Evolutionary conservation across 2,888 invertebrate genomes (phyloP).

Genomic region (Drosophila aldrichi): DNA sequence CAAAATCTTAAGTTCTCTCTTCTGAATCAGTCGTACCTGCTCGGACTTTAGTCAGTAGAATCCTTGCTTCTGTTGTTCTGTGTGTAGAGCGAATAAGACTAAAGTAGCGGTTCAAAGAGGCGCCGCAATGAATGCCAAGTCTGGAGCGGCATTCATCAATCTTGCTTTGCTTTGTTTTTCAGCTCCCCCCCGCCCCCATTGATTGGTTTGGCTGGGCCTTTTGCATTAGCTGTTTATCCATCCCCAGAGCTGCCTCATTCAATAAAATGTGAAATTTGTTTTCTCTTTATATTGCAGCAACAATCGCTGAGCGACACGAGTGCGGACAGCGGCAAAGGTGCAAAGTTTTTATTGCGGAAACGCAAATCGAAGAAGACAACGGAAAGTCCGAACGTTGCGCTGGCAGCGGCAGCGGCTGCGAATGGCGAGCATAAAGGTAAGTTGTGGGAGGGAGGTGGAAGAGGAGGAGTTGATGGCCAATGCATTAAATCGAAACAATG

Average conservation of each 20-base stretch:
- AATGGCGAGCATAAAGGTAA: constrained; percentile 54
- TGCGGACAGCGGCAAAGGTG: constrained; percentile 80
- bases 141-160: not conserved
- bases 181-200: not conserved
- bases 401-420: constrained; percentile 8
- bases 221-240: constrained; percentile 12
- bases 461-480: not conserved
- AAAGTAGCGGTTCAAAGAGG: too few relatives aligned
- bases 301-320: constrained; percentile 82
- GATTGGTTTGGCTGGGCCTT: not conserved
- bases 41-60: too few relatives aligned
- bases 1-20: too few relatives aligned
- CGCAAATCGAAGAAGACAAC: constrained; percentile 77
- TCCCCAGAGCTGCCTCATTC: not conserved
- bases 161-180: not conserved
- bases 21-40: too few relatives aligned
- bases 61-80: too few relatives aligned
- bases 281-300: constrained; percentile 55
- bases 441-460: not conserved
- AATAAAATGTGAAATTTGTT: constrained; percentile 2
- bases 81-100: too few relatives aligned
- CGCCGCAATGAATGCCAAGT: not conserved
- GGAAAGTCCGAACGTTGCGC: constrained; percentile 13
- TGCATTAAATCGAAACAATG: constrained; percentile 20
- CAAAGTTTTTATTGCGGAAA: constrained; percentile 82